Conservation (phyloP, 1,140 invertebrate genomes). For the Micrasema longulum region DNA sequence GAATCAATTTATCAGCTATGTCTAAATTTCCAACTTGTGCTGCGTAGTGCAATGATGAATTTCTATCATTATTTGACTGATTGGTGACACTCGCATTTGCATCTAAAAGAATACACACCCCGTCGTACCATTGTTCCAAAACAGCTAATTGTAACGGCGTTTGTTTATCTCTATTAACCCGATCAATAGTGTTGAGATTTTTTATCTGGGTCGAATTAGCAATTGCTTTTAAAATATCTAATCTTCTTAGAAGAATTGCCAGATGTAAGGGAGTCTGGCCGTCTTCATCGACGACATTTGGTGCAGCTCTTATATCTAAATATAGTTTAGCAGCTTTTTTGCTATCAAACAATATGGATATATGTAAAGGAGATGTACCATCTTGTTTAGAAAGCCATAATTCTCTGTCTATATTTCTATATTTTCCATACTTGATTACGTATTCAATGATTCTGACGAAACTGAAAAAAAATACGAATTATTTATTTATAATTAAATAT, state of each 20-base stretch:
- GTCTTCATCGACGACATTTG: constrained; percentile 68
- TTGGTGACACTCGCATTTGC: constrained; percentile 76
- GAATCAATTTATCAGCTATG: constrained; percentile 70
- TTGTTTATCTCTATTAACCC: constrained; percentile 61
- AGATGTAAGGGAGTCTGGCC: constrained; percentile 73
- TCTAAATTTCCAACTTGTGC: constrained; percentile 71
- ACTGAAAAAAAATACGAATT: constrained; percentile 39
- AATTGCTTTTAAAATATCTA: constrained; percentile 14
- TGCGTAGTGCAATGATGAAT: constrained; percentile 71
- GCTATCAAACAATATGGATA: constrained; percentile 69
- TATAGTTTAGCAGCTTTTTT: constrained; percentile 68
- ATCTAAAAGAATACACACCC: constrained; percentile 74
- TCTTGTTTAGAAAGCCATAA: constrained; percentile 24
- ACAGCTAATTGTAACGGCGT: constrained; percentile 65
- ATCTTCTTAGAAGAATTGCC: constrained; percentile 61
- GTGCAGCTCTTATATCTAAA: constrained; percentile 66
- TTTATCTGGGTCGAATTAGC: not conserved
- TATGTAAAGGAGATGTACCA: constrained; percentile 69
- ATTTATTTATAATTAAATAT: too few relatives aligned
- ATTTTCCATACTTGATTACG: constrained; percentile 32
- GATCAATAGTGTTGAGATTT: constrained; percentile 56
- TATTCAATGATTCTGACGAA: constrained; percentile 36
- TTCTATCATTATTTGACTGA: constrained; percentile 69
- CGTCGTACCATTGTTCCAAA: constrained; percentile 63
- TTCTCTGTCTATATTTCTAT: not conserved